These are phyloP conservation scores for Crocallis elinguaria DNA, from an alignment of 2,888 invertebrate species.

Conservation along the genomic window DNA sequence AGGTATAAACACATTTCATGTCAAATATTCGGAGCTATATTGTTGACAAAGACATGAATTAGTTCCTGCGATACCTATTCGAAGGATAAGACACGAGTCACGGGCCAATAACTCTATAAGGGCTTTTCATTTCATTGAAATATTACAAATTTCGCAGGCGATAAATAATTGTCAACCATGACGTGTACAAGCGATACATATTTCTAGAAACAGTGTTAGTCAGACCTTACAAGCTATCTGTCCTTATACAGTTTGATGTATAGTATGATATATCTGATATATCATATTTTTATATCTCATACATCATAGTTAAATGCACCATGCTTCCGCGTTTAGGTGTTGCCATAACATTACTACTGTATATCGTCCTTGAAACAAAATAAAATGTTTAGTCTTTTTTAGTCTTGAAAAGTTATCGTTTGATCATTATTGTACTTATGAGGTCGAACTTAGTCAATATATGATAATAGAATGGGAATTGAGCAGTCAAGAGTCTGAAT, in stretches of 20 bases:
- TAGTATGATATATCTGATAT: constrained; percentile 20
- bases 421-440: too few species aligned
- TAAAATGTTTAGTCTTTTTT: too few species aligned
- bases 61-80: constrained; percentile 15
- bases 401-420: too few species aligned
- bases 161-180: constrained; percentile 41
- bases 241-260: constrained; percentile 29
- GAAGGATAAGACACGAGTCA: constrained; percentile 22
- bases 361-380: constrained; percentile 9
- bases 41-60: constrained; percentile 26
- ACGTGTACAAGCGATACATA: constrained; percentile 34
- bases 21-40: constrained; percentile 10
- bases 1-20: neutral
- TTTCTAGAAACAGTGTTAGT: constrained; percentile 39
- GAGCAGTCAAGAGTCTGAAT: too few species aligned
- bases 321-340: constrained; percentile 28
- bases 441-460: too few species aligned
- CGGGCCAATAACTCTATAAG: constrained; percentile 32
- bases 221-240: constrained; percentile 28
- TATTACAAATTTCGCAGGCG: constrained; percentile 33
- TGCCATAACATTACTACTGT: neutral
- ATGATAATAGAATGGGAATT: too few species aligned
- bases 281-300: constrained; percentile 36
- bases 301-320: constrained; percentile 27
- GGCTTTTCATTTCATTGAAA: constrained; percentile 34